Evolutionary conservation across 53 echinoderm and acorn worm species (phyloP).

Genomic region (Mesocentrotus franciscanus): DNA sequence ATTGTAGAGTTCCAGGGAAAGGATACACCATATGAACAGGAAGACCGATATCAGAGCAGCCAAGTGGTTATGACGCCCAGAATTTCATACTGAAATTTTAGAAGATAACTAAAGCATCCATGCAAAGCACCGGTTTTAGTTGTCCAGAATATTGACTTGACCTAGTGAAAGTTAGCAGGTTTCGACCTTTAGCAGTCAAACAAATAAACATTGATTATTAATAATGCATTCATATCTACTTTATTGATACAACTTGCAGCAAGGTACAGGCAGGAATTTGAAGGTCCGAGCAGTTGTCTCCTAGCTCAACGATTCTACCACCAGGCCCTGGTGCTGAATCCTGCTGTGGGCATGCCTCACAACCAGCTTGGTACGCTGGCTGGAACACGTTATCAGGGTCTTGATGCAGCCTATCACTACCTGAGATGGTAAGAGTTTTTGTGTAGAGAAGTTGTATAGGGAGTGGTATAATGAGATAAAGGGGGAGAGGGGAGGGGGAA

Average conservation of each 20-base stretch:
- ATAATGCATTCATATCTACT: not conserved
- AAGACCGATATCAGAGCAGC: too few species aligned
- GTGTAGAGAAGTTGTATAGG: not conserved
- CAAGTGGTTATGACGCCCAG: too few species aligned
- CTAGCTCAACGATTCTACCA: conserved; percentile 96
- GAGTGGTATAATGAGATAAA: not conserved
- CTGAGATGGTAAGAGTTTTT: conserved; percentile 86
- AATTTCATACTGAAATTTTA: too few species aligned
- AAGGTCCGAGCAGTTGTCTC: conserved; percentile 83
- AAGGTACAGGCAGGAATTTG: conserved; percentile 94
- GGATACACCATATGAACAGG: not conserved
- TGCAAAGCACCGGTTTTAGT: not conserved
- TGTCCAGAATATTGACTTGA: not conserved
- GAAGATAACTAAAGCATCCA: not conserved
- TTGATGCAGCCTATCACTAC: conserved; percentile 98
- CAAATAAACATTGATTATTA: not conserved
- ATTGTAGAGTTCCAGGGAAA: not conserved
- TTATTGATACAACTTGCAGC: conserved; percentile 66
- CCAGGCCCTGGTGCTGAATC: conserved; percentile 90
- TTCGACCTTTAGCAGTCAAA: not conserved
- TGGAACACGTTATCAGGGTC: conserved; percentile 88
- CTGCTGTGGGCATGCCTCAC: conserved; percentile 98
- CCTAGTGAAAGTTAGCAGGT: not conserved
- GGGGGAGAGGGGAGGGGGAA: not conserved
- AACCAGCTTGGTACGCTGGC: conserved; percentile 97